Evolutionary conservation across 2,113 vertebrate genomes (phyloP).

Genomic region (Cacatua alba): DNA sequence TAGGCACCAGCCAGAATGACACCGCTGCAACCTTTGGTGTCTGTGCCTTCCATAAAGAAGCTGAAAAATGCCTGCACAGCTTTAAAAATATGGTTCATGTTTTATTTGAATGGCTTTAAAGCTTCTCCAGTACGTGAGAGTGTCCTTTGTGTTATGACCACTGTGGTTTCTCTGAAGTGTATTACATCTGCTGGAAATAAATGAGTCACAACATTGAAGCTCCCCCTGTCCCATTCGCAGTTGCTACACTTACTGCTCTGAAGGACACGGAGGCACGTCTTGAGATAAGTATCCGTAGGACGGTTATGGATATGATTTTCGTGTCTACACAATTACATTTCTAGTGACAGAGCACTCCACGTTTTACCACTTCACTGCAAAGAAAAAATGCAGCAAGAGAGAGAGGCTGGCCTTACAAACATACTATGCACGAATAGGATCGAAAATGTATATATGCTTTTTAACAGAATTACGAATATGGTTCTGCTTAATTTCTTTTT

Average conservation of each 20-base stretch:
- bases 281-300: conserved; percentile 59
- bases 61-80: conserved; percentile 61
- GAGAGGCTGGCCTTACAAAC: conserved; percentile 62
- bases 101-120: conserved; percentile 74
- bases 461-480: conserved; percentile 71
- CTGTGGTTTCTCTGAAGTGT: conserved; percentile 52
- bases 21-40: conserved; percentile 46
- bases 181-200: conserved; percentile 68
- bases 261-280: conserved; percentile 68
- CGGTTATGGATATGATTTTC: conserved; percentile 68
- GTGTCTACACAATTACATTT: conserved; percentile 71
- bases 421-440: conserved; percentile 57
- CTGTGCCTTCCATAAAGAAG: conserved; percentile 64
- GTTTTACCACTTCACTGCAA: conserved; percentile 61
- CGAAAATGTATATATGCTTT: conserved; percentile 60
- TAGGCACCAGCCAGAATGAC: conserved; percentile 60
- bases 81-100: conserved; percentile 47
- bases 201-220: conserved; percentile 64
- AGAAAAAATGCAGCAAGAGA: conserved; percentile 46
- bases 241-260: conserved; percentile 65
- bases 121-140: conserved; percentile 48
- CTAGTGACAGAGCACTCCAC: conserved; percentile 58
- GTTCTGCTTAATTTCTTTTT: conserved; percentile 51
- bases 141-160: conserved; percentile 51
- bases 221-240: conserved; percentile 60